Evolutionary conservation across 2,888 invertebrate genomes (phyloP).

Genomic region (Aspidiotus destructor): DNA sequence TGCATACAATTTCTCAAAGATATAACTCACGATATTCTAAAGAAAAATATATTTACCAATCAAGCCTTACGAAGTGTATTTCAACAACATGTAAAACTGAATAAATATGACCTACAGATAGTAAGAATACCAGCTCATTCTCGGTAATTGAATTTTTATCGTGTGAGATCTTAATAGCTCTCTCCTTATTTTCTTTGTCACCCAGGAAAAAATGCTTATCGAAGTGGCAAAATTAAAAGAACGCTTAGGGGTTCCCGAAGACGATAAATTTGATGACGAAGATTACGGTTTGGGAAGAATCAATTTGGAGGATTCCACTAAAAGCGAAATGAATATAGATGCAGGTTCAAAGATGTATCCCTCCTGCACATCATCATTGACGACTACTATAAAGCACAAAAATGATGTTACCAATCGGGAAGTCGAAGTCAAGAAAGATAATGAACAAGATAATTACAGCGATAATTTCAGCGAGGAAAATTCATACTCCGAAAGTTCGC

Average conservation of each 20-base stretch:
- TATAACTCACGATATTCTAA: constrained; percentile 51
- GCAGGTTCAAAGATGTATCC: background rate
- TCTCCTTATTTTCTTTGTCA: constrained; percentile 29
- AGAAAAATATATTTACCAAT: constrained; percentile 47
- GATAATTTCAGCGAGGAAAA: constrained; percentile 12
- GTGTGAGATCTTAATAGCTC: constrained; percentile 5
- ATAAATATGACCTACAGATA: constrained; percentile 44
- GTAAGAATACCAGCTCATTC: constrained; percentile 40
- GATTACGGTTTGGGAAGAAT: constrained; percentile 38
- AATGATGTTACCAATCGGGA: constrained; percentile 3
- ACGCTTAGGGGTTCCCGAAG: constrained; percentile 43
- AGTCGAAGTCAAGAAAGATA: background rate
- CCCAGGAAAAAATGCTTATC: constrained; percentile 44
- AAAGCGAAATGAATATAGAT: background rate
- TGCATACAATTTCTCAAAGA: constrained; percentile 45
- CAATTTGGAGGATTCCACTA: background rate
- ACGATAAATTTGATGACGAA: constrained; percentile 40
- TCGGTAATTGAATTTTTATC: background rate
- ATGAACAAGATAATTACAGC: constrained; percentile 16
- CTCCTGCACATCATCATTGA: background rate
- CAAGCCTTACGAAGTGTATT: constrained; percentile 47
- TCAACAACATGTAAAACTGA: constrained; percentile 46
- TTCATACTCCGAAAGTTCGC: background rate
- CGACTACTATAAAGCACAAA: background rate
- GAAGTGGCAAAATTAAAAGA: constrained; percentile 44